These are phyloP conservation scores for Periparus ater DNA, from an alignment of 2,797 vertebrate genomes.

Conservation along the genomic window DNA sequence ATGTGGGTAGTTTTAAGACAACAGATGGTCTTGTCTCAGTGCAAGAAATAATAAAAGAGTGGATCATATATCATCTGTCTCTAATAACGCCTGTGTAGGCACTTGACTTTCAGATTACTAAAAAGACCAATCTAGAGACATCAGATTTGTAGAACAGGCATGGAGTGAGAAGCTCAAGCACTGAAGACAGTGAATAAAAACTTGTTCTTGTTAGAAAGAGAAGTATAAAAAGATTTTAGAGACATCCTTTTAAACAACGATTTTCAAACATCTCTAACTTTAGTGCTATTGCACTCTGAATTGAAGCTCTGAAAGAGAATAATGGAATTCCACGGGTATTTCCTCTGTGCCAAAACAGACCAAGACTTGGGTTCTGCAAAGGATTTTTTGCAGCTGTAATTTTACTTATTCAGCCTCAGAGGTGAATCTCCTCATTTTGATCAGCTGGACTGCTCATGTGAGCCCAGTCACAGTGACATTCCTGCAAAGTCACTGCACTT, in stretches of 20 bases:
- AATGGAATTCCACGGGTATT: neutral
- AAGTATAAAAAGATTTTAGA: neutral
- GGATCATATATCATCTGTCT: neutral
- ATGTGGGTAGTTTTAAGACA: neutral
- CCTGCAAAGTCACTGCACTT: neutral
- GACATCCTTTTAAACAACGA: neutral
- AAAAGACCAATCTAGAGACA: neutral
- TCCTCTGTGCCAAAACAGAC: neutral
- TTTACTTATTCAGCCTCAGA: neutral
- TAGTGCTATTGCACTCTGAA: neutral
- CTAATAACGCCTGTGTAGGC: neutral
- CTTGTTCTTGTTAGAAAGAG: neutral
- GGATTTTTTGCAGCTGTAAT: neutral
- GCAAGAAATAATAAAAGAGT: neutral
- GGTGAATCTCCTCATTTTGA: neutral
- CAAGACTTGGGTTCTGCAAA: neutral
- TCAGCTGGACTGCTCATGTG: neutral
- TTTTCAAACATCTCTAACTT: neutral
- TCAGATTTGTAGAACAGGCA: accelerated
- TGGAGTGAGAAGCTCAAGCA: neutral
- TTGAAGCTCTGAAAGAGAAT: neutral
- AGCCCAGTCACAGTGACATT: neutral
- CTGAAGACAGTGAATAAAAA: neutral
- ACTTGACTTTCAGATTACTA: neutral
- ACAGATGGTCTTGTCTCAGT: neutral